Evolutionary conservation across 1,140 invertebrate genomes (phyloP), one percentile per base, ranked within the genome.

Genomic region (Nixonia krombeini): DNA sequence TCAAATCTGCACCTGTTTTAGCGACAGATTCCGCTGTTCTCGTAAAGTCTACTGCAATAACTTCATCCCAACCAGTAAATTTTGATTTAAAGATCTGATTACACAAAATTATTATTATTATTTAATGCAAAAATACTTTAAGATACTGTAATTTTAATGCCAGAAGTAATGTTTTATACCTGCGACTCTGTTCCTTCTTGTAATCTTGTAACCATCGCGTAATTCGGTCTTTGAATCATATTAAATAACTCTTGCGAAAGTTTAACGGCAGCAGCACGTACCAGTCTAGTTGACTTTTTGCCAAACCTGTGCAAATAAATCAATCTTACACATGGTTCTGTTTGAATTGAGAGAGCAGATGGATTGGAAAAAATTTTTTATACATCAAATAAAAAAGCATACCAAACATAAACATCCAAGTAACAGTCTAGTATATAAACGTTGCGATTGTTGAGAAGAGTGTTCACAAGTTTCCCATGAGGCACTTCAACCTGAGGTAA

Each of bases 31-130:
- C 96, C 0, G 97, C 96, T 1, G 98, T 99, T 66, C 98, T 89
- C 7, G 98, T 99, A 80, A 98, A 99, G 87, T 99, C 98, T 3
- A 99, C 97, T 1, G 97, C 96, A 65, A 99, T 96, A 0, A 99
- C 96, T 87, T 99, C 97, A 82, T 99, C 98, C 98, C 98, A 99
- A 6, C 95, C 96, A 38, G 90, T 86, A 84, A 99, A 99, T 84
- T 99, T 99, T 1, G 93, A 94, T 86, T 99, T 99, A 83, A 99
- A 99, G 53, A 99, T 92, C 89, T 96, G 35, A 29, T 37, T 0
- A 26, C 12, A 23, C 8, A 46, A 58, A 46, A 18, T 26, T 10
- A 28, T 31, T n/a, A n/a, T n/a, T n/a, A n/a, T n/a, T n/a, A n/a
- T 29, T 26, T 10, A 38, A 38, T 26, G 50, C 2, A n/a, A n/a